Evolutionary conservation across 2,797 vertebrate species (phyloP), one percentile per base, ranked within the genome.

Genomic region (Pitangus sulphuratus): DNA sequence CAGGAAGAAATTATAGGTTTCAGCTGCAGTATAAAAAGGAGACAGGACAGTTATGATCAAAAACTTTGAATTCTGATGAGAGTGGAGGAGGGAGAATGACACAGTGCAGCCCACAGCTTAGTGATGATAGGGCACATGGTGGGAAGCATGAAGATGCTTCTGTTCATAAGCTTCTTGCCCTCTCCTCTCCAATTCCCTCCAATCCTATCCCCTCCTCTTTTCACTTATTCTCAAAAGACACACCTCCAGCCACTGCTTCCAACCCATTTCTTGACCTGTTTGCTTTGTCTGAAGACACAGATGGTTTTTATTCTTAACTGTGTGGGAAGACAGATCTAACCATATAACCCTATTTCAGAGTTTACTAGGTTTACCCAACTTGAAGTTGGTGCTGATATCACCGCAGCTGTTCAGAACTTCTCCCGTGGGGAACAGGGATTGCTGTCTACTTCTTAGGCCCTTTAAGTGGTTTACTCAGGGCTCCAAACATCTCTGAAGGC

Each of bases 71-170:
- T 84, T 39, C 24, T 33, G 47, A 30, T 80, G 39, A 83, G n/a
- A 74, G 56, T 25, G 57, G 39, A 93, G 47, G 54, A 86, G n/a
- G 54, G 18, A 69, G 28, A 79, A 76, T 57, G 62, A 70, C 72
- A 37, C 4, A 79, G 24, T 33, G 21, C 61, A 60, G 19, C 31
- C 54, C 30, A 76, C 25, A 18, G 11, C 28, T 89, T 48, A 51
- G 0, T 1, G 1, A 42, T 3, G 13, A 72, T 3, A 65, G 19
- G 39, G 24, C 5, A 69, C 3, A 4, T 18, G 13, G 20, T 37
- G 24, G 11, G 30, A 28, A 82, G 10, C 24, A 24, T 54, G 76
- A 31, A 81, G 33, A 21, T 54, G 6, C 13, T 61, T 33, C 22
- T 33, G 39, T 15, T 68, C 47, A 30, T 2, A 44, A 89, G 6